Evolutionary conservation across 2,113 vertebrate genomes (phyloP), one percentile per base, ranked within the genome.

Genomic region (Neomonachus schauinslandi): DNA sequence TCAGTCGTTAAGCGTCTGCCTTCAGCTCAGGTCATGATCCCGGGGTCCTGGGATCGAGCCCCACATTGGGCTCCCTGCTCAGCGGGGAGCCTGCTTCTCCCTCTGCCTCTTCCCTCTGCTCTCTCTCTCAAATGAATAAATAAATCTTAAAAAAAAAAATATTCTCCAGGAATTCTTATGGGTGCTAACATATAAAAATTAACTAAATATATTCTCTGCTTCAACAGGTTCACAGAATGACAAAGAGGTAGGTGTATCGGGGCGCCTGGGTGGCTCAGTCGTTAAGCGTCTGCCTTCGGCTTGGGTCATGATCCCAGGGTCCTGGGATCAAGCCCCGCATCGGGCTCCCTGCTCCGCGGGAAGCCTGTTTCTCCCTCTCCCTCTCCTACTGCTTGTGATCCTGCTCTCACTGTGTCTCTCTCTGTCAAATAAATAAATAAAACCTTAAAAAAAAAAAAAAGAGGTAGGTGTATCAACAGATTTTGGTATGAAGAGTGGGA

Each of bases 161-260:
- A 69, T 79, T 83, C 28, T 79, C 69, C 42, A 71, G 53, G 22
- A 89, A 67, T 63, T 92, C 33, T 67, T 61, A 49, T 1, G 53
- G 28, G 33, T 81, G 53, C 13, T 93, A 72, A 79, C 51, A 80
- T 72, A 77, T 46, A 71, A 93, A 90, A 55, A 94, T 72, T 86
- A 84, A 92, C 88, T 79, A 95, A 82, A 96, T 81, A 61, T 59
- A 71, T 71, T 71, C 12, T 42, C n/a, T 71, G 28, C 72, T 91
- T 83, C 72, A 85, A 0, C 42, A 57, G n/a, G 19, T 55, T 95
- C 74, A 67, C 26, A 86, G 55, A 91, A 11, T 59, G 55, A 96
- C 92, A 89, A 21, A 72, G 61, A 95, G 24, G 39, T 57, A 89
- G 42, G 19, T 63, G 1, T 57, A 65, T 61, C 19, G n/a, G n/a